Conservation (phyloP, 2,113 vertebrate genomes). For the Myxocyprinus asiaticus region DNA sequence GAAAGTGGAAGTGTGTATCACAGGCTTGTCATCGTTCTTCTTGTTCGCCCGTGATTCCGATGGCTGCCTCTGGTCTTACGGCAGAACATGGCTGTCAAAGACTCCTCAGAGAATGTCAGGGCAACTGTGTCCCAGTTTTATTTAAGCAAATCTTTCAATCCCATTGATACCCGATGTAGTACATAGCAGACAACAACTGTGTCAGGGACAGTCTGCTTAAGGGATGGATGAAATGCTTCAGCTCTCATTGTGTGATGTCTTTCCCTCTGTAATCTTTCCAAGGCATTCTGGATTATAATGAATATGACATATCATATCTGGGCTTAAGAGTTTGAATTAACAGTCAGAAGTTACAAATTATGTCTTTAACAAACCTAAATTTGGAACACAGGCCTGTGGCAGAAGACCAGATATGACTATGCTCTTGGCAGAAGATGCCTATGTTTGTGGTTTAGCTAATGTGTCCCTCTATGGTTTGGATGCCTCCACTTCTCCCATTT, state of each 20-base stretch:
- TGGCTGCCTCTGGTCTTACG: constrained; percentile 65
- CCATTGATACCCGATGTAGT: constrained; percentile 29
- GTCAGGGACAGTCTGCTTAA: not conserved
- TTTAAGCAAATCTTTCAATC: constrained; percentile 39
- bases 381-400: constrained; percentile 22
- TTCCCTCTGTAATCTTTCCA: not conserved
- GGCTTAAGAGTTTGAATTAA: constrained; percentile 11
- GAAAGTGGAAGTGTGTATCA: constrained; percentile 76
- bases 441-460: constrained; percentile 32
- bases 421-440: constrained; percentile 19
- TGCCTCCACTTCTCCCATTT: constrained; percentile 9
- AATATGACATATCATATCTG: not conserved
- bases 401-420: constrained; percentile 25
- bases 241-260: constrained; percentile 3
- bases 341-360: constrained; percentile 28
- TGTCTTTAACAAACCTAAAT: constrained; percentile 15
- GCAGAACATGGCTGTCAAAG: constrained; percentile 50
- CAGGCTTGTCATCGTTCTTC: constrained; percentile 78
- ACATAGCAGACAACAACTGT: constrained; percentile 6
- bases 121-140: constrained; percentile 38
- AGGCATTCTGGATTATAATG: not conserved
- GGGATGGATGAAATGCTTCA: constrained; percentile 7
- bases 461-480: constrained; percentile 25
- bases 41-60: constrained; percentile 75
- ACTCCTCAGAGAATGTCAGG: constrained; percentile 22